phyloP scores from a whole-genome alignment of 1,140 invertebrate species.

The Apis florea region DNA sequence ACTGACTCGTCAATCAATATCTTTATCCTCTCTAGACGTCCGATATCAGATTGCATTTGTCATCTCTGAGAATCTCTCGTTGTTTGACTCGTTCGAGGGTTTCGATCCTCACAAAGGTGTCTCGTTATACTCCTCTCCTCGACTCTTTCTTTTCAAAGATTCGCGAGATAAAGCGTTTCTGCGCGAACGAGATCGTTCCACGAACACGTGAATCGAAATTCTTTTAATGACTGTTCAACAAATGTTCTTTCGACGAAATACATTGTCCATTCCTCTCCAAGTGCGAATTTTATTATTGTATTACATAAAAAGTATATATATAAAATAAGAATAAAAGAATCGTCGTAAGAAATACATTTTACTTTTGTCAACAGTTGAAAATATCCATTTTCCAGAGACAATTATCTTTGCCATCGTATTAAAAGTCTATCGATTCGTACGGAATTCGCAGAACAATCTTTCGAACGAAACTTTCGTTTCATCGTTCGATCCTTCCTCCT shows the following conservation, averaged over 20 bases:
- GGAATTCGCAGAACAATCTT: no score
- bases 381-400: no score
- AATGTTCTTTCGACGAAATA: no score
- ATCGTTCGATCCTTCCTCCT: background rate
- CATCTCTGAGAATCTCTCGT: slow-evolving; percentile 46
- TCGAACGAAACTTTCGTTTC: background rate
- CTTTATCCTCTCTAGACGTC: slow-evolving; percentile 13
- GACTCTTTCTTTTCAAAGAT: background rate
- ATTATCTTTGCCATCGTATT: no score
- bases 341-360: no score
- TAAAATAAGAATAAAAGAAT: no score
- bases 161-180: background rate
- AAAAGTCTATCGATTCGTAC: no score
- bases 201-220: background rate
- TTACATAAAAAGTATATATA: no score
- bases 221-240: background rate
- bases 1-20: slow-evolving; percentile 56
- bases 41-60: slow-evolving; percentile 40
- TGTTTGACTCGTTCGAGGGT: slow-evolving; percentile 32
- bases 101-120: background rate
- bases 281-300: no score
- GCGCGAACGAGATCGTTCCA: background rate
- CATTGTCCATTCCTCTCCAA: no score
- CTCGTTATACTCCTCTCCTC: slow-evolving; percentile 11
- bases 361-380: no score